These are phyloP conservation scores for Trichacis sp. DNA, from an alignment of 2,888 invertebrate species.

Conservation along the genomic window DNA sequence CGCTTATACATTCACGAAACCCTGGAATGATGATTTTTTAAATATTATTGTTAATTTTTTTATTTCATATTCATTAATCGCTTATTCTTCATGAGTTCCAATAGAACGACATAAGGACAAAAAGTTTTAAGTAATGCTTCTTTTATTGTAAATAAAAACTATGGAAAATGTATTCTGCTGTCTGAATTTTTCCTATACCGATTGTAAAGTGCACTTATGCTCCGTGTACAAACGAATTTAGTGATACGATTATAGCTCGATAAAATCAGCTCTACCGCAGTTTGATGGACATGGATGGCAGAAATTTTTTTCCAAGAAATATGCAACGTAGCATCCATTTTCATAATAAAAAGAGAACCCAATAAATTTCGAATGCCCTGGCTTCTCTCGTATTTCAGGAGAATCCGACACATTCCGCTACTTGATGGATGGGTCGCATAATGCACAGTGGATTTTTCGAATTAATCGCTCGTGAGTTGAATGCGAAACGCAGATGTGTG, in stretches of 20 bases:
- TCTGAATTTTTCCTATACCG: background rate
- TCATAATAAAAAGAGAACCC: background rate
- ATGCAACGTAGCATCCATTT: background rate
- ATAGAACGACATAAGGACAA: too few species aligned
- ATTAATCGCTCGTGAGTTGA: background rate
- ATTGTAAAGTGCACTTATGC: background rate
- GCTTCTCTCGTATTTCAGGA: too few species aligned
- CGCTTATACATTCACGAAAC: too few species aligned
- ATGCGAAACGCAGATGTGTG: too few species aligned
- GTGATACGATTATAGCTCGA: background rate
- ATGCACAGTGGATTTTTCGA: slow-evolving; percentile 5
- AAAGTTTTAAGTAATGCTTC: too few species aligned
- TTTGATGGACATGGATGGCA: background rate
- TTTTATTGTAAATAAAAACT: too few species aligned
- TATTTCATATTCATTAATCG: too few species aligned
- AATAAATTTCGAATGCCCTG: slow-evolving; percentile 1
- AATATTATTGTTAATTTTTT: too few species aligned
- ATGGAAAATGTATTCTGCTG: background rate
- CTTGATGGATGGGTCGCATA: background rate
- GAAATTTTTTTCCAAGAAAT: background rate
- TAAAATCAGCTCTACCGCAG: slow-evolving; percentile 1
- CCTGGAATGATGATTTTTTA: too few species aligned
- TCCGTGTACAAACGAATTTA: slow-evolving; percentile 1
- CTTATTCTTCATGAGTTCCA: too few species aligned
- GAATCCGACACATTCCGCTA: background rate